Base-by-base conservation (phyloP, 2,888 invertebrate species). In the Cheiracanthium punctorium region DNA sequence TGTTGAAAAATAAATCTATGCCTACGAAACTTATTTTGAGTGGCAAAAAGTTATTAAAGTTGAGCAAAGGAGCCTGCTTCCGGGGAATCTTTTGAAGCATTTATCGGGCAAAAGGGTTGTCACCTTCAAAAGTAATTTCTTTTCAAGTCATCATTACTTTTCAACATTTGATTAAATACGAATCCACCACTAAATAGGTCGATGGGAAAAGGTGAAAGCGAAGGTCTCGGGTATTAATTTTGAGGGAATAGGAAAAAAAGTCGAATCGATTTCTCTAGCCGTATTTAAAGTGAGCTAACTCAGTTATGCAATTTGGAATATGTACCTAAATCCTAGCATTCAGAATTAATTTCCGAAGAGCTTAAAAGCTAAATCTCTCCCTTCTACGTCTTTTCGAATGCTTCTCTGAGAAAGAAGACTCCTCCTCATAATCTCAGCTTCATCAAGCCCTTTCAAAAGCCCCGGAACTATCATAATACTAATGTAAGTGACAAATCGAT, bases 401-500 rank as follows among this genome's bases (percentile, higher is more conserved):
- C 75, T 80, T 86, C 85, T 80, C 58, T 29, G 70, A 80, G 80
- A 86, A 86, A 86, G 85, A 86, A 84, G 84, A 64, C 75, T 69
- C 80, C 71, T 58, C 77, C 81, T 81, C 86, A 81, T 81, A 87
- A 87, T 87, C 86, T 87, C 75, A 75, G 79, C 81, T 87, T 87
- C 86, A 87, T 87, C 86, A 77, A 80, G 86, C 86, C 72, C 70
- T 87, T 87, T 80, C 85, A 86, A 86, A 86, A 86, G 85, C 80
- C 79, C 80, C 86, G 86, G 80, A 87, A 87, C 86, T 87, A 87
- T 87, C 80, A 87, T 87, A 87, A 87, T 87, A 87, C 86, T 81
- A 87, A 87, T 87, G 86, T 87, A 87, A 87, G 86, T 81, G 86
- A 87, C 86, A 87, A 87, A 87, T 87, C 86, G 86, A 86, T 86